phyloP scores from a whole-genome alignment of 2,797 vertebrate genomes.

The Neostethus bicornis region DNA sequence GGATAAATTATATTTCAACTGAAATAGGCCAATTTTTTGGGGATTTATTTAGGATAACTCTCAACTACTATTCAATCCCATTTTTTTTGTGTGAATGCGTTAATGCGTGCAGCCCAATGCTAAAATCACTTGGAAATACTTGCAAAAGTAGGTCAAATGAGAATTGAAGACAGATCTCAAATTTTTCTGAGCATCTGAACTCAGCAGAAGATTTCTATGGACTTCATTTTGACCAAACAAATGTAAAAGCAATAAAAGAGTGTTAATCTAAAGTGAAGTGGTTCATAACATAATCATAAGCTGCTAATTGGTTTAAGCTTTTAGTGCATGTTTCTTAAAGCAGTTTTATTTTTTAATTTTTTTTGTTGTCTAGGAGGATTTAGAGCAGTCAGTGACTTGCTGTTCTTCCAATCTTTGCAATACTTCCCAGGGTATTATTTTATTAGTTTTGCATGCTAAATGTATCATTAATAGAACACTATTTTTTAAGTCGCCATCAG shows the following conservation, averaged over 20 bases:
- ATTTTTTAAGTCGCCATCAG: constrained; percentile 46
- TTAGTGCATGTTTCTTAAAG: constrained; percentile 24
- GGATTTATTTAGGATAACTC: constrained; percentile 1
- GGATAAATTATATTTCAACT: constrained; percentile 33
- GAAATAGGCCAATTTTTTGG: not conserved
- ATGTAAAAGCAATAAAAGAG: constrained; percentile 1
- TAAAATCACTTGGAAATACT: not conserved
- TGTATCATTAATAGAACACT: constrained; percentile 16
- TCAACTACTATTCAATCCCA: not conserved
- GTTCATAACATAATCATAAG: constrained; percentile 10
- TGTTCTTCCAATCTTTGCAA: constrained; percentile 13
- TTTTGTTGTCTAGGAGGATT: not conserved
- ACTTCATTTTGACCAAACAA: constrained; percentile 17
- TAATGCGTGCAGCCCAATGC: not conserved
- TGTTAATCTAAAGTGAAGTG: not conserved
- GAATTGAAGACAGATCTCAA: constrained; percentile 3
- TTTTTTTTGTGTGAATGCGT: constrained; percentile 1
- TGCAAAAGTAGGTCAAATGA: constrained; percentile 24
- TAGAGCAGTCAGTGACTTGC: constrained; percentile 5
- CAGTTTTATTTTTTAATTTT: constrained; percentile 1
- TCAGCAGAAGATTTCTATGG: not conserved
- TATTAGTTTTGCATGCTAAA: constrained; percentile 4
- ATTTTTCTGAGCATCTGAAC: constrained; percentile 9
- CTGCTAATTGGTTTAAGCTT: constrained; percentile 11
- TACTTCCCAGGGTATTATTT: constrained; percentile 3